Base-by-base conservation (phyloP, 1,140 invertebrate species). In the Ctenoplectra terminalis region DNA sequence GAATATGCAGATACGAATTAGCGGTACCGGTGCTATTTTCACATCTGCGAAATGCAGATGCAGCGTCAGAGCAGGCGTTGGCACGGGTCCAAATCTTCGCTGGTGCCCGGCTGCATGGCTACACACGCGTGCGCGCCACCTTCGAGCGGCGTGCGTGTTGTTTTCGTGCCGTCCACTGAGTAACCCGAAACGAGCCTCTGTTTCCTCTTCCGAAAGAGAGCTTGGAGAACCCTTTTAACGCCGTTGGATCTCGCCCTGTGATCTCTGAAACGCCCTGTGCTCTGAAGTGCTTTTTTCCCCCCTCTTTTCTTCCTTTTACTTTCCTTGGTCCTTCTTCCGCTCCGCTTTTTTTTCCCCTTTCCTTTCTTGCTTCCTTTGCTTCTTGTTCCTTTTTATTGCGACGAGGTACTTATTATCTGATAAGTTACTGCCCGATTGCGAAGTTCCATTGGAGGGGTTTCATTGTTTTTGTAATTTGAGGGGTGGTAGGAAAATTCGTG, bases 31-130 rank as follows among this genome's bases (percentile, higher is more conserved):
- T 82, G 80, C 84, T 86, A 86, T 86, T 86, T 86, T 86, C 84
- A 77, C 80, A 72, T 82, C 84, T 74, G 58, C 80, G 79, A 86
- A 82, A 86, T 82, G 79, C 84, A 82, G 83, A 85, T 82, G 63
- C 63, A 77, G 79, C 83, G 43, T 73, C 74, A 71, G 61, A 71
- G 73, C n/a, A 67, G 75, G 69, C 52, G 70, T 85, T 86, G 85
- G 85, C 85, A 31, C 50, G 56, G 52, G 52, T 37, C 85, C 85
- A 86, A 86, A 86, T 86, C 85, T 63, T 74, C 72, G 71, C 50
- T 61, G n/a, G 56, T 56, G 26, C 63, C 34, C 26, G 48, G 54
- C 54, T 34, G 63, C 63, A 58, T 50, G 61, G 31, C n/a, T 23
- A 48, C 31, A 58, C 54, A 54, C 75, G 69, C 75, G 17, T 75